These are phyloP conservation scores for Pelvicachromis taeniatus DNA, from an alignment of 2,113 vertebrate species.

Conservation along the genomic window DNA sequence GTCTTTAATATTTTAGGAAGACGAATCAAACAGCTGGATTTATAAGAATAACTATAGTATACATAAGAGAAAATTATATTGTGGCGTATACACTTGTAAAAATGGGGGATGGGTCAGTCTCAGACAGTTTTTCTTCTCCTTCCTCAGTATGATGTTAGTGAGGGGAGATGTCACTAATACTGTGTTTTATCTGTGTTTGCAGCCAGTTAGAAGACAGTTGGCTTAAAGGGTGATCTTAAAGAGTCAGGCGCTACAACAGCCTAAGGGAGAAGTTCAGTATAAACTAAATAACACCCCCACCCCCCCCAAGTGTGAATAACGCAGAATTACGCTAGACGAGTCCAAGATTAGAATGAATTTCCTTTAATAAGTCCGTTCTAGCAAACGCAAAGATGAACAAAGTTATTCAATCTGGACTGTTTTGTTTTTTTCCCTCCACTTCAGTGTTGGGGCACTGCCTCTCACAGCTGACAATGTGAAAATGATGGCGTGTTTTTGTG, in stretches of 20 bases:
- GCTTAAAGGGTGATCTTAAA: not conserved
- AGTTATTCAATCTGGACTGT: not conserved
- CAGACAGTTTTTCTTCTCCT: not conserved
- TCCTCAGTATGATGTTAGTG: not conserved
- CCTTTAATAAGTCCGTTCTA: not conserved
- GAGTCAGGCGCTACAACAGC: not conserved
- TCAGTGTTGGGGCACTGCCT: not conserved
- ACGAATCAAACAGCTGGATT: not conserved
- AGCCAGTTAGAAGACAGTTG: not conserved
- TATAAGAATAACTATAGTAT: not conserved
- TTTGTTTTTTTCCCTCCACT: not conserved
- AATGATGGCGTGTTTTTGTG: not conserved
- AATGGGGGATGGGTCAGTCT: not conserved
- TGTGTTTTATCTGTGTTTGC: rapidly evolving
- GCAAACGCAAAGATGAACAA: not conserved
- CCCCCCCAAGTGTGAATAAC: not conserved
- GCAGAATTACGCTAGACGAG: rapidly evolving
- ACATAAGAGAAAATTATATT: not conserved
- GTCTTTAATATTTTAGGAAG: not conserved
- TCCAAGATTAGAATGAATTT: not conserved
- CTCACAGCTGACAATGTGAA: not conserved
- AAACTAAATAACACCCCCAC: not conserved
- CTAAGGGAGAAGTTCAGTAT: not conserved
- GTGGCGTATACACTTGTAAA: not conserved
- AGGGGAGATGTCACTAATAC: not conserved